Evolutionary conservation across 2,113 vertebrate genomes (phyloP).

Genomic region (Pholis gunnellus): DNA sequence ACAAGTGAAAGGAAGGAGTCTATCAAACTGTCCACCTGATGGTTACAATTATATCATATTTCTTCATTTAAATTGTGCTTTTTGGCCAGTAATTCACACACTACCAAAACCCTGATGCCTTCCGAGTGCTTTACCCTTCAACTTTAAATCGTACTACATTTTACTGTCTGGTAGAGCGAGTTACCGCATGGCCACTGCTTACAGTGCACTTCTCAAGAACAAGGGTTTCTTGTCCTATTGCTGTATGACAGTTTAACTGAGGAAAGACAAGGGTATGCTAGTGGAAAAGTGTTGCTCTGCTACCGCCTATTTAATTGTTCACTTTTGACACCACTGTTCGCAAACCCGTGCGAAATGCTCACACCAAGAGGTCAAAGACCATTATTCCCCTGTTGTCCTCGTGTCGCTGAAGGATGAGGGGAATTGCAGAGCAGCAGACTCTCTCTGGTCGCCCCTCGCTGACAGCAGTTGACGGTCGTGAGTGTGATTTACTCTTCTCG

Average conservation of each 20-base stretch:
- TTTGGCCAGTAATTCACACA: background rate
- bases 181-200: background rate
- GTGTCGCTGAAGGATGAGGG: background rate
- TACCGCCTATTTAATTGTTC: background rate
- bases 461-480: slow-evolving; percentile 10
- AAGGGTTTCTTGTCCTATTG: background rate
- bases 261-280: background rate
- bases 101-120: background rate
- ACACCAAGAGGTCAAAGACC: background rate
- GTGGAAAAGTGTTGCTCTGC: background rate
- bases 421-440: slow-evolving; percentile 1
- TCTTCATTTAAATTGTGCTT: background rate
- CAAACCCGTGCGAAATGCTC: background rate
- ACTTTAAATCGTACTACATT: slow-evolving; percentile 1
- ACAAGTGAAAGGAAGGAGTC: too few relatives aligned
- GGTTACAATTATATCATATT: background rate
- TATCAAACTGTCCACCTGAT: background rate
- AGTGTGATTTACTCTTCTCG: slow-evolving; percentile 24
- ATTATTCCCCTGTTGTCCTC: background rate
- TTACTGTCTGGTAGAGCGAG: background rate
- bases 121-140: background rate
- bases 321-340: background rate
- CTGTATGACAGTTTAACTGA: background rate
- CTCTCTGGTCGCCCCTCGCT: background rate
- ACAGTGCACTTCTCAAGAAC: background rate